These are phyloP conservation scores for Tuta absoluta DNA, from an alignment of 2,888 invertebrate species.

Conservation along the genomic window DNA sequence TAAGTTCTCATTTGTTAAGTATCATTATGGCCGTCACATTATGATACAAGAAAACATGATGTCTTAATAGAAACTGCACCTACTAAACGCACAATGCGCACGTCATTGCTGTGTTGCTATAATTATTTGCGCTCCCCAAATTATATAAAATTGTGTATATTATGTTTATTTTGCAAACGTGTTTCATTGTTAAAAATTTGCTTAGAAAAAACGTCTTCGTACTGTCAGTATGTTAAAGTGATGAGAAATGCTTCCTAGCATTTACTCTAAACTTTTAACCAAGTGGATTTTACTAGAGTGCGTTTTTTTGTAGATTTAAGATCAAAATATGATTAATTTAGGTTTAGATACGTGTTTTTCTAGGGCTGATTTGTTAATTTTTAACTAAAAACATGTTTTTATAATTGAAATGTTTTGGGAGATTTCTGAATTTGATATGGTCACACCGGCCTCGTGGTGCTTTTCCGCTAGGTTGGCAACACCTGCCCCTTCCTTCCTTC, in stretches of 20 bases:
- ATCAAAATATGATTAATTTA: no score
- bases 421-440: conserved; percentile 36
- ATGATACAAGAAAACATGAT: not conserved
- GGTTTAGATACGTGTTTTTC: no score
- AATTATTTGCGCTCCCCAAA: conserved; percentile 12
- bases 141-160: not conserved
- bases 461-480: conserved; percentile 68
- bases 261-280: no score
- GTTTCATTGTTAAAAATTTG: not conserved
- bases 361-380: not conserved
- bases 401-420: conserved; percentile 30
- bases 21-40: not conserved
- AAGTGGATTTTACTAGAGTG: no score
- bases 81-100: conserved; percentile 50
- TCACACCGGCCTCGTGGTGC: conserved; percentile 77
- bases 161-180: not conserved
- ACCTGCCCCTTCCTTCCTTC: conserved; percentile 77
- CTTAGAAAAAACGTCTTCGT: not conserved
- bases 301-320: no score
- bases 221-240: no score
- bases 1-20: not conserved
- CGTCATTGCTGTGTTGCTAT: conserved; percentile 53
- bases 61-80: not conserved
- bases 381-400: not conserved
- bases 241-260: no score